Base-by-base conservation (phyloP, 2,113 vertebrate genomes). In the Sinosuthora webbiana region DNA sequence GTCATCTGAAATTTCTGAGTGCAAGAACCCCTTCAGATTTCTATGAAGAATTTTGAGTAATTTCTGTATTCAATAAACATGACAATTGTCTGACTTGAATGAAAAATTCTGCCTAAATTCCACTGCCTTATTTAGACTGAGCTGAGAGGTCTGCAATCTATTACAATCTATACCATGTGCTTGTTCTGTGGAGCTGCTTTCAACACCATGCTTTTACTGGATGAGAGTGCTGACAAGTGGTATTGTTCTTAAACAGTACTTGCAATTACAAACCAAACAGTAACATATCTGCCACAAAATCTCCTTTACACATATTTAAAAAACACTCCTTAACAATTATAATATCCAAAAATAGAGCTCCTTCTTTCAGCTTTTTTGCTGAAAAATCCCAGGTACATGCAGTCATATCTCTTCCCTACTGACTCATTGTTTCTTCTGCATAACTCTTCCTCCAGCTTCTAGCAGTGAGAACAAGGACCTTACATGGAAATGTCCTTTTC, bases 11-110 rank as follows among this genome's bases (percentile, higher is more conserved):
- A 91, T 87, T 69, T 91, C 56, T 69, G 50, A 62, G 75, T 49
- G 30, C 67, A 53, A 90, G 42, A 87, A 13, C 39, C 31, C 15
- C 63, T 82, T 83, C 87, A 69, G 62, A 55, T 91, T 89, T 91
- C 89, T 85, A 86, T 33, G 41, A 93, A 83, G 62, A 88, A 65
- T 89, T 53, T 85, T 50, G 77, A 94, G 39, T 59, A 69, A 94
- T 87, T 69, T 93, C 42, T 93, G 15, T 20, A 63, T 89, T 93
- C 60, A 35, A 21, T 57, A 95, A 89, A 75, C 41, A 62, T 55
- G 83, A 50, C 30, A 65, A 31, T 37, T 25, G 53, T 80, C 63
- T 79, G 42, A 50, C 81, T 85, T 60, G 50, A 74, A 77, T 80
- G 74, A 94, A 85, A 91, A 91, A 87, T 82, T 1, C 71, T 91